Conservation (phyloP, 2,888 invertebrate genomes). For the Drosophila villosipedis region DNA sequence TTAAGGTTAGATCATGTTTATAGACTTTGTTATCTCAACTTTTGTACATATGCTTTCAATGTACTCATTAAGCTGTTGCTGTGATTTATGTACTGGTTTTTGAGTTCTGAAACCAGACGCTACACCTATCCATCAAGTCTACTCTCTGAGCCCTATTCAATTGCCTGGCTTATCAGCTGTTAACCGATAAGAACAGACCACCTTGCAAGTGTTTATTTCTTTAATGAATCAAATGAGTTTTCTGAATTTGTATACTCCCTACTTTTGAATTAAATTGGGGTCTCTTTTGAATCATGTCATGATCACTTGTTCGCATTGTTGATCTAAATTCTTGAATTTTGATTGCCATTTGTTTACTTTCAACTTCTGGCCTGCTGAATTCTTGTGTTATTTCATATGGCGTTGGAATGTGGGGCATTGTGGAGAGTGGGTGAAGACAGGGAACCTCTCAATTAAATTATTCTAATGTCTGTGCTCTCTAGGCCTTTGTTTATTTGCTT, state of each 20-base stretch:
- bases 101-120: constrained; percentile 26
- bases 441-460: constrained; percentile 40
- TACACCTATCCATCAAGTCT: constrained; percentile 35
- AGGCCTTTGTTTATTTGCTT: constrained; percentile 61
- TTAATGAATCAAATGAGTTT: constrained; percentile 2
- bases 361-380: constrained; percentile 16
- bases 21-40: neutral
- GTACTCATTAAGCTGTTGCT: constrained; percentile 22
- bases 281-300: constrained; percentile 46
- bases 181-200: constrained; percentile 37
- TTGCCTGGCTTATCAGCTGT: constrained; percentile 34
- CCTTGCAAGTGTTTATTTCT: constrained; percentile 16
- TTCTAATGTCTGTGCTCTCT: constrained; percentile 60
- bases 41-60: neutral
- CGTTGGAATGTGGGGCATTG: neutral
- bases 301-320: constrained; percentile 50
- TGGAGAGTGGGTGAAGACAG: neutral
- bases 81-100: constrained; percentile 53
- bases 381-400: constrained; percentile 21
- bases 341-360: constrained; percentile 43
- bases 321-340: constrained; percentile 28
- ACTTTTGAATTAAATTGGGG: neutral
- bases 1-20: too few relatives aligned
- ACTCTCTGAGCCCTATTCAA: constrained; percentile 3
- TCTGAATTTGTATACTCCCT: neutral